A percentile compares a stretch with the other conserved stretches of the same genome.
Conservation (phyloP, 2,113 vertebrate species). For the Typhlomys cinereus region DNA sequence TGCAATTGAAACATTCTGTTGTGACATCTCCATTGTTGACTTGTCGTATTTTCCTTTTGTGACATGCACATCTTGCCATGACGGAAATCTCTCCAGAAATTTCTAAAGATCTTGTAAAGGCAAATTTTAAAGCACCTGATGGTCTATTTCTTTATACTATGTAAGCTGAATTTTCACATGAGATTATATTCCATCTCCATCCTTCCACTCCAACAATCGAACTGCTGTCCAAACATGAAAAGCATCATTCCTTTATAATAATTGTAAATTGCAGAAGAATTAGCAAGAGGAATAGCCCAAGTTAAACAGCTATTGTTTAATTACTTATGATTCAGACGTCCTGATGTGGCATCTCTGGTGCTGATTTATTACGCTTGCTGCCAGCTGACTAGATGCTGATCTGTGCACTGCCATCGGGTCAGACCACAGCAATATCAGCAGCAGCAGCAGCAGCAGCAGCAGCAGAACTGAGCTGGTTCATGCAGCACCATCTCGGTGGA, state of each 20-base stretch:
- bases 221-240: too few relatives aligned
- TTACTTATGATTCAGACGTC: too few relatives aligned
- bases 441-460: neutral
- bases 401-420: too few relatives aligned
- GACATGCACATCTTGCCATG: neutral
- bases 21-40: neutral
- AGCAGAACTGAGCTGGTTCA: neutral
- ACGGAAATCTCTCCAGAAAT: neutral
- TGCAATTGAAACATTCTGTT: neutral
- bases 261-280: too few relatives aligned
- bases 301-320: too few relatives aligned
- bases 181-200: neutral
- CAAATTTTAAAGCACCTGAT: neutral
- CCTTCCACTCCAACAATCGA: neutral
- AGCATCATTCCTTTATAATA: too few relatives aligned
- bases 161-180: neutral
- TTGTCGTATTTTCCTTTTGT: neutral
- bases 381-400: too few relatives aligned
- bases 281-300: too few relatives aligned
- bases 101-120: neutral
- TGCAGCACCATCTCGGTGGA: neutral
- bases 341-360: too few relatives aligned
- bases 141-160: neutral
- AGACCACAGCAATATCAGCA: neutral
- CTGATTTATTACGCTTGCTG: too few relatives aligned